phyloP scores from a whole-genome alignment of 2,888 invertebrate genomes.

The Frankliniella intonsa region DNA sequence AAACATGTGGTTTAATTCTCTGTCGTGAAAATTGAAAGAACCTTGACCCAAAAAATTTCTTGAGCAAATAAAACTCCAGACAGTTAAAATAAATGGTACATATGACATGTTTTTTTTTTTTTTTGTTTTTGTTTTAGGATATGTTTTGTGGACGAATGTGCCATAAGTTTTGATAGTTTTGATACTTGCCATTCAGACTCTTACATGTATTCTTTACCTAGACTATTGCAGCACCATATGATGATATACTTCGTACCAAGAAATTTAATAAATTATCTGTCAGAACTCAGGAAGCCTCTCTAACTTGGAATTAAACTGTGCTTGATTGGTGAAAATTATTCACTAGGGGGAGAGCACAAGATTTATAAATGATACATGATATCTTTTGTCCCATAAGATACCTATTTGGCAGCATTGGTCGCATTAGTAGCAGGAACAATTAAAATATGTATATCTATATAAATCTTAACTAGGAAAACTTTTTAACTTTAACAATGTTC shows the following conservation, averaged over 20 bases:
- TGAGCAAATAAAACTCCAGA: not conserved
- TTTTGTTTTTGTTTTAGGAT: not conserved
- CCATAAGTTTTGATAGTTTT: slow-evolving; percentile 16
- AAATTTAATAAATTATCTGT: not conserved
- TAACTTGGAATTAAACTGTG: too few species aligned
- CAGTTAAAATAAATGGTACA: not conserved
- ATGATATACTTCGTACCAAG: not conserved
- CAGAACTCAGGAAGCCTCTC: too few species aligned
- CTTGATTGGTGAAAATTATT: too few species aligned
- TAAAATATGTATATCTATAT: not conserved
- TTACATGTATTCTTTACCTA: not conserved
- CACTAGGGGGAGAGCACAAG: too few species aligned
- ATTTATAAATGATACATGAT: too few species aligned
- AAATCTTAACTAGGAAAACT: not conserved
- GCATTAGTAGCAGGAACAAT: too few species aligned
- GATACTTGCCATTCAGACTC: slow-evolving; percentile 6
- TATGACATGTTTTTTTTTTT: not conserved
- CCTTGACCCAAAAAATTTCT: not conserved
- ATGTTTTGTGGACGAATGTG: slow-evolving; percentile 20
- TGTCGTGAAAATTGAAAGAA: not conserved
- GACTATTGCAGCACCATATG: not conserved
- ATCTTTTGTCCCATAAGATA: too few species aligned
- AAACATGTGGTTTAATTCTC: not conserved
- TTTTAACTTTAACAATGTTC: not conserved
- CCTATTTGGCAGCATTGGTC: too few species aligned